Evolutionary conservation across 2,113 vertebrate genomes (phyloP).

Genomic region (Oryzias woworae): DNA sequence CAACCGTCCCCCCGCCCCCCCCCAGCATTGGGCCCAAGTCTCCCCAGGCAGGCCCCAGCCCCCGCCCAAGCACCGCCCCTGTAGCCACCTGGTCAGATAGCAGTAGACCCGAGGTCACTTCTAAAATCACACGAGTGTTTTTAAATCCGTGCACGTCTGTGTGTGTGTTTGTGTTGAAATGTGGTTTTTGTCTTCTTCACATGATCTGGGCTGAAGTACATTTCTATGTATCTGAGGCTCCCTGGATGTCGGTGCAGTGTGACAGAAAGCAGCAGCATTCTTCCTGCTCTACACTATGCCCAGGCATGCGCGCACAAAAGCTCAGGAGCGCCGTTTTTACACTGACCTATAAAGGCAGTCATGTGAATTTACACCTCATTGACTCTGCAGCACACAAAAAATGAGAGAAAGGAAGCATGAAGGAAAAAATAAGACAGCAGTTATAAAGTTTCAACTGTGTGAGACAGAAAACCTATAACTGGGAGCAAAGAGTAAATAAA

Average conservation of each 20-base stretch:
- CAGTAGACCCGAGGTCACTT: too few relatives aligned
- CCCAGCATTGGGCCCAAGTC: too few relatives aligned
- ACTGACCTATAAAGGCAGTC: constrained; percentile 65
- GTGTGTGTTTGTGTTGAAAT: too few relatives aligned
- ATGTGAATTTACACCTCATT: constrained; percentile 60
- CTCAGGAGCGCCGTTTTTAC: constrained; percentile 20
- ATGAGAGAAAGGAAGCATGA: background rate
- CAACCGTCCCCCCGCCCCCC: too few relatives aligned
- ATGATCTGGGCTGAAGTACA: too few relatives aligned
- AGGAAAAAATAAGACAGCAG: constrained; percentile 3
- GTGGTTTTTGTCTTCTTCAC: background rate
- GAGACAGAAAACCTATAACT: constrained; percentile 4
- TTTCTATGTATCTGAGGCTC: too few relatives aligned
- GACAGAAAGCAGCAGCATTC: constrained; percentile 10
- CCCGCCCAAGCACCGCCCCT: too few relatives aligned
- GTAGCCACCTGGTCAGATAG: too few relatives aligned
- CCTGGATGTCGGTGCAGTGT: constrained; percentile 6
- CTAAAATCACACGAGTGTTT: too few relatives aligned
- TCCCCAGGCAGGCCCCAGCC: too few relatives aligned
- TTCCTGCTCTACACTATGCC: background rate
- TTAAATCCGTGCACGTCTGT: too few relatives aligned
- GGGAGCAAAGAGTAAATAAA: background rate
- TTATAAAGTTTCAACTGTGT: constrained; percentile 6
- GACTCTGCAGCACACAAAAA: constrained; percentile 46
- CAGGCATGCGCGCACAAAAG: background rate